Base-by-base conservation (phyloP, 2,888 invertebrate genomes). In the Acanthacorydalis orientalis region DNA sequence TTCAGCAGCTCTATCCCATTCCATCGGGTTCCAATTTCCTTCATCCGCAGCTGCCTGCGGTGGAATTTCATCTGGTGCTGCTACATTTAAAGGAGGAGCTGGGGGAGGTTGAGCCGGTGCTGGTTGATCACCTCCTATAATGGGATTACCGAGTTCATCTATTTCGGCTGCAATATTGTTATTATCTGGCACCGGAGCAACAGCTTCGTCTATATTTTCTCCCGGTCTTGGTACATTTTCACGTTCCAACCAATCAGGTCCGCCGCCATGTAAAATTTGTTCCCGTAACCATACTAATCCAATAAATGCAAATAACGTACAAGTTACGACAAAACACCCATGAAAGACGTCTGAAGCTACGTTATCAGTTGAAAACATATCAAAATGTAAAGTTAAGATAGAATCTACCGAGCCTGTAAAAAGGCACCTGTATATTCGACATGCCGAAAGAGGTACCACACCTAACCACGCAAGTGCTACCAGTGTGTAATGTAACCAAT, bases 401-500 rank as follows among this genome's bases (percentile, higher is more conserved):
- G 83, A 78, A 60, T 90, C 91, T 15, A 93, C 74, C 32, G 89
- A 89, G 39, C 90, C 91, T 38, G 87, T 83, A 67, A 96, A 96
- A 48, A 96, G 72, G 62, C 88, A 88, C 56, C 92, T 77, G 65
- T 96, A 96, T 47, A 95, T 95, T 53, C 96, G 78, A 68, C 95
- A 95, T 8, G 97, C 96, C 7, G 93, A 91, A 14, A 97, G 69
- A 1, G 97, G 97, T 7, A 98, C 96, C 42, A 97, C 77, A 3
- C 92, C 95, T 14, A 98, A 77, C 98, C 98, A 98, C 3, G 97
- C 96, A 47, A 93, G 74, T 7, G 95, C 93, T 2, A 98, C 98
- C 44, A 98, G 68, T 0, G 95, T 92, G 62, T 96, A 98, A 64
- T 97, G 96, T 16, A 96, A 70, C 96, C 97, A 97, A 64, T 91